Evolutionary conservation across 2,888 invertebrate genomes (phyloP).

Genomic region (Noctua pronuba): DNA sequence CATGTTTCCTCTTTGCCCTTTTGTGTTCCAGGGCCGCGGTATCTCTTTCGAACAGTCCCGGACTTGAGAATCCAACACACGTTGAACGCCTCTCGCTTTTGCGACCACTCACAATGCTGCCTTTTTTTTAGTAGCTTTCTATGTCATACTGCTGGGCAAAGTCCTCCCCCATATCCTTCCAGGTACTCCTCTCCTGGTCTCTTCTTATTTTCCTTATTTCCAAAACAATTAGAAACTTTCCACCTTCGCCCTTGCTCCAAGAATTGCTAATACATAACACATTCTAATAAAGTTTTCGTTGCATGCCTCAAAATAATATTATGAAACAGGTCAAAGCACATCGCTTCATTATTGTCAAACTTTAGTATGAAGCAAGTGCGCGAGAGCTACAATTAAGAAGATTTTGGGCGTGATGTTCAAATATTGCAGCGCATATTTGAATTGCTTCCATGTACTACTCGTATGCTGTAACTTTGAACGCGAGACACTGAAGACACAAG

Average conservation of each 20-base stretch:
- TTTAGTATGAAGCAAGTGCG: not conserved
- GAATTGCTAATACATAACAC: not conserved
- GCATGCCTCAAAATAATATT: too few relatives aligned
- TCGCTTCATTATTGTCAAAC: conserved; percentile 12
- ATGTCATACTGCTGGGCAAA: too few relatives aligned
- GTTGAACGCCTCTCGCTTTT: too few relatives aligned
- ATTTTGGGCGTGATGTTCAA: conserved; percentile 15
- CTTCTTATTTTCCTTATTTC: too few relatives aligned
- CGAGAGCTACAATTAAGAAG: conserved; percentile 4
- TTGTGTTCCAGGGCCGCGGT: too few relatives aligned
- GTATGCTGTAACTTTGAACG: not conserved
- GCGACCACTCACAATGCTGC: too few relatives aligned
- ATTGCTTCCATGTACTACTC: conserved; percentile 14
- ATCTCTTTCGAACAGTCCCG: too few relatives aligned
- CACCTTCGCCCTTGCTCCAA: not conserved
- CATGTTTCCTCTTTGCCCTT: too few relatives aligned
- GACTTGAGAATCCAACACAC: too few relatives aligned
- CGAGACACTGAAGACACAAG: not conserved
- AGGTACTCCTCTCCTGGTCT: too few relatives aligned
- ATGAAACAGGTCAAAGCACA: not conserved
- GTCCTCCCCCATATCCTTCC: too few relatives aligned
- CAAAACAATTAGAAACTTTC: not conserved
- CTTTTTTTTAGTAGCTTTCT: too few relatives aligned
- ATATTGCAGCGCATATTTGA: conserved; percentile 20
- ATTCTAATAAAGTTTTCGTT: not conserved